Conservation (phyloP, 2,888 invertebrate genomes). For the Ethmia dodecea region DNA sequence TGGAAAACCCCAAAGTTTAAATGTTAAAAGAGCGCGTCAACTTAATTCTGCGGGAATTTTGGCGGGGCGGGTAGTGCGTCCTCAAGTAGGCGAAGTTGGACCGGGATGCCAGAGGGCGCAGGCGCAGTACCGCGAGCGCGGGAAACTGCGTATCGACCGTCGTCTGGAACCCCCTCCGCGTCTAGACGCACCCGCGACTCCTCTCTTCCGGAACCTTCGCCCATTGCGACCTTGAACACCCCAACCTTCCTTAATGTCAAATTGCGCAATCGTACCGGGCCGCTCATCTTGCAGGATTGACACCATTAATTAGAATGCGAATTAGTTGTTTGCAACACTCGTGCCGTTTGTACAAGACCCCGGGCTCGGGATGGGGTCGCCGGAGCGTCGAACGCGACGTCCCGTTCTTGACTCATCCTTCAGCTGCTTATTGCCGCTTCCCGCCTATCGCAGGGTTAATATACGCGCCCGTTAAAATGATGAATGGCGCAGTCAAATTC, state of each 20-base stretch:
- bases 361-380: constrained; percentile 40
- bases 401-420: constrained; percentile 63
- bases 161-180: constrained; percentile 56
- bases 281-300: constrained; percentile 39
- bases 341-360: constrained; percentile 24
- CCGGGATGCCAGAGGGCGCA: constrained; percentile 53
- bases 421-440: constrained; percentile 42
- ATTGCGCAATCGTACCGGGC: constrained; percentile 50
- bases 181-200: constrained; percentile 71
- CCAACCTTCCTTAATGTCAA: constrained; percentile 72
- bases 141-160: constrained; percentile 75
- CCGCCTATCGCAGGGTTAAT: constrained; percentile 49
- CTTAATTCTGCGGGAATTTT: constrained; percentile 10
- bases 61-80: constrained; percentile 23
- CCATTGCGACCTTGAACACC: constrained; percentile 72
- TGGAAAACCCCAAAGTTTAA: constrained; percentile 11
- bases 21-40: constrained; percentile 15
- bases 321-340: constrained; percentile 23
- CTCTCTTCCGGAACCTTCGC: constrained; percentile 73
- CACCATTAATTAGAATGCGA: constrained; percentile 40
- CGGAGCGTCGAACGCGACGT: constrained; percentile 57
- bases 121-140: constrained; percentile 65
- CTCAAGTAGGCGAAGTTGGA: constrained; percentile 42
- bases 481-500: constrained; percentile 13
- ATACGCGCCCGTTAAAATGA: constrained; percentile 34